Evolutionary conservation across 2,888 invertebrate genomes (phyloP), one percentile per base, ranked within the genome.

Genomic region (Antheraea assamensis): DNA sequence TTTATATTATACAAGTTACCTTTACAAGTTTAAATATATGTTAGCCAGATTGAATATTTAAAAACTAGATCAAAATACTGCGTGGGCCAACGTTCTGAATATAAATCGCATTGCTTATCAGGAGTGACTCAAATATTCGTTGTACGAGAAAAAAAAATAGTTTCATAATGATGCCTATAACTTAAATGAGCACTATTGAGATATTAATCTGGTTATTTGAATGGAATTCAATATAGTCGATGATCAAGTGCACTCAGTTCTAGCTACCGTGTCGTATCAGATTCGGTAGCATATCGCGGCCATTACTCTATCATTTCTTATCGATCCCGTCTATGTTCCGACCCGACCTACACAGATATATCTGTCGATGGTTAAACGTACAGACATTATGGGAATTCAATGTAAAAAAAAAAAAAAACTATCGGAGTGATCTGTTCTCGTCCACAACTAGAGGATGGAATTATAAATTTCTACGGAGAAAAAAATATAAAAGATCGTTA

Each of bases 301-400:
- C 92, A 92, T 92, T 92, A 92, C 89, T 91, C 90, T 92, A 92
- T 91, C 91, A 90, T 90, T 87, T 88, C 89, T 87, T 91, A 92
- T 92, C 92, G 87, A 80, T 80, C 76, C 81, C 79, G 78, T 68
- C 68, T 68, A 35, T 85, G 84, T 84, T 81, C 82, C 77, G 77
- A 78, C 79, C 82, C 35, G 35, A 35, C 68, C 68, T 35, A 82
- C 87, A 84, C 87, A 86, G 90, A 91, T 90, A 83, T 87, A 89
- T 89, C 90, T 90, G 90, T 91, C 91, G 90, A 90, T 89, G 87
- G 84, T 89, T 87, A 88, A 88, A 88, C 87, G 87, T 90, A 87
- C 88, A 87, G 85, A 86, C 83, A 88, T 89, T 88, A 88, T 86
- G 87, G 85, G 89, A 87, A 88, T 91, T 91, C 92, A 89, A 87